Conservation (phyloP, 2,113 vertebrate species). For the Anoura caudifer region DNA sequence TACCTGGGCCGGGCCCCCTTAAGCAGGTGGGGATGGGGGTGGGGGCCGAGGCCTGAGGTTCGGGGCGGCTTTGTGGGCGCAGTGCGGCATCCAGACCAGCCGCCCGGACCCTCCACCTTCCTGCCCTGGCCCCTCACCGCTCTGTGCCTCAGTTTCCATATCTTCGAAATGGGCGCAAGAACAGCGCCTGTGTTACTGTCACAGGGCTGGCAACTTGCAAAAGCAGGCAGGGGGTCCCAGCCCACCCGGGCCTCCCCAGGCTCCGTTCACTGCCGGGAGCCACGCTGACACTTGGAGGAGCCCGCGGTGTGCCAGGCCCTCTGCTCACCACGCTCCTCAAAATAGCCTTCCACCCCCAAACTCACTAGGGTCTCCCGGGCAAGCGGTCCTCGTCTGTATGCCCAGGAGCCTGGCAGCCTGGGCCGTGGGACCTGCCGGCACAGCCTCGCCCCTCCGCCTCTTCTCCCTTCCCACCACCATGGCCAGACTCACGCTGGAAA, state of each 20-base stretch:
- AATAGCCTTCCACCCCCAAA: background rate
- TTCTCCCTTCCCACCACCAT: rapidly evolving
- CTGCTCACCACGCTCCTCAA: rapidly evolving
- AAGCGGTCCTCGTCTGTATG: rapidly evolving
- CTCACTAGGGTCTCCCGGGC: rapidly evolving
- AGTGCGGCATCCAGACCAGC: rapidly evolving
- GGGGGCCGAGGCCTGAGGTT: background rate
- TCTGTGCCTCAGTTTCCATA: background rate
- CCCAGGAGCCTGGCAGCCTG: background rate
- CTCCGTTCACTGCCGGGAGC: too few species aligned
- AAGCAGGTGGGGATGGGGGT: background rate
- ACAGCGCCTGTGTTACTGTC: too few species aligned
- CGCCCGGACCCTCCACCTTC: background rate
- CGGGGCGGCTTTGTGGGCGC: rapidly evolving
- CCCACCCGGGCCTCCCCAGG: background rate
- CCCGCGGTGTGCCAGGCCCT: rapidly evolving
- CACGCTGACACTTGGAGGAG: background rate
- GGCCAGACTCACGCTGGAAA: rapidly evolving
- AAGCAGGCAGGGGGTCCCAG: background rate
- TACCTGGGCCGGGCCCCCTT: rapidly evolving
- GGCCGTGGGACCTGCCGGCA: rapidly evolving
- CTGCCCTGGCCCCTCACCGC: rapidly evolving
- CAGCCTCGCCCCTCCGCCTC: rapidly evolving
- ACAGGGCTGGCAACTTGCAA: rapidly evolving
- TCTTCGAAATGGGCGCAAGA: background rate